Evolutionary conservation across 1,140 invertebrate genomes (phyloP), one percentile per base, ranked within the genome.

Genomic region (Listronotus bonariensis): DNA sequence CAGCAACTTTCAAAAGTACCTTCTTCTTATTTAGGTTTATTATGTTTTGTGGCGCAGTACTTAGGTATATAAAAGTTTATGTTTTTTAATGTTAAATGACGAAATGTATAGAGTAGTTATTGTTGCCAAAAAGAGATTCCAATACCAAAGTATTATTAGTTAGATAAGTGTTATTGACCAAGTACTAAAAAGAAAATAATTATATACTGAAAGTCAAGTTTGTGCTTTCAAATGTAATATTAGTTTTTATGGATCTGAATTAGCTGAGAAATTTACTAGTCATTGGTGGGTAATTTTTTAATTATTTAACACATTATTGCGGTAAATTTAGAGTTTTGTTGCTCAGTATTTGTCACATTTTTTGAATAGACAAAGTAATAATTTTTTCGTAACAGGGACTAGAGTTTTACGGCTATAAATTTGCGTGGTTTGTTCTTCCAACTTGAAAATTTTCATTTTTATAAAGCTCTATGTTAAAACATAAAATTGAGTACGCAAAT

Each of bases 111-210:
- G 69, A 68, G 66, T 77, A 77, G 76, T 76, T 71, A 74, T 76
- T 77, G 76, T 78, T 78, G 76, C 76, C 76, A 77, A 77, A 75
- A 40, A 73, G 73, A 77, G 71, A 78, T 76, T 77, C 72, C 74
- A 75, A 73, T 77, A 78, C 76, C 76, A 78, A 78, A 78, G 76
- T 78, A 78, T 77, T 78, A 78, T 49, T 75, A 74, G 72, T 51
- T 74, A 73, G 67, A 58, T 76, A 73, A 72, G 71, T 75, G 75
- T 76, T 76, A 74, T 68, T 76, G 75, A 76, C 75, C 75, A 76
- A 76, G 75, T 66, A 64, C 52, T 64, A 62, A 70, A 64, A 60
- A 68, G 42, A 46, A 14, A 38, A 31, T 43, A 40, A 17, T 17
- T 11, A 54, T 41, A 34, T 43, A 42, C 45, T 45, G 34, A 36